phyloP scores from a whole-genome alignment of 2,113 vertebrate genomes.

The Ascaphus truei region DNA sequence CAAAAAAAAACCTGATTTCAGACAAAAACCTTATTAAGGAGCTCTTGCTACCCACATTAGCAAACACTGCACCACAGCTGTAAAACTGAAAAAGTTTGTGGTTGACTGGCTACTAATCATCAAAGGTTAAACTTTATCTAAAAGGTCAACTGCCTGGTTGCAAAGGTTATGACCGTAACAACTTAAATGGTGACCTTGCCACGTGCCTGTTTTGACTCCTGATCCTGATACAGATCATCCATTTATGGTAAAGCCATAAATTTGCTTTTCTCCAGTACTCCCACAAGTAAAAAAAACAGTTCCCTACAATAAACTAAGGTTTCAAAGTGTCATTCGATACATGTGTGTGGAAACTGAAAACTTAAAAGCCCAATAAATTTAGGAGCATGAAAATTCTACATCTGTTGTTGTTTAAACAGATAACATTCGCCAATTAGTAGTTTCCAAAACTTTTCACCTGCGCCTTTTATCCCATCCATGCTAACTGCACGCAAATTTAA shows the following conservation, averaged over 20 bases:
- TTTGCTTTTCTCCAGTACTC: conserved; percentile 65
- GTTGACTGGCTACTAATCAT: conserved; percentile 89
- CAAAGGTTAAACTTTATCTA: conserved; percentile 90
- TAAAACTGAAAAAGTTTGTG: conserved; percentile 74
- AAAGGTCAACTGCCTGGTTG: conserved; percentile 89
- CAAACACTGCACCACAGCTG: conserved; percentile 69
- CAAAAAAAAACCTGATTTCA: conserved; percentile 13
- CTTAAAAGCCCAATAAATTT: conserved; percentile 50
- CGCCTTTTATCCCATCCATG: conserved; percentile 25
- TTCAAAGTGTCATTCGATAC: conserved; percentile 63
- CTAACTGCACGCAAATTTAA: too few species aligned
- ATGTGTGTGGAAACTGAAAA: conserved; percentile 45
- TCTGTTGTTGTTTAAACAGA: conserved; percentile 49
- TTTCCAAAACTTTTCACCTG: conserved; percentile 42
- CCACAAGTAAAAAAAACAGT: conserved; percentile 63
- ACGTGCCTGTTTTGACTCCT: conserved; percentile 78
- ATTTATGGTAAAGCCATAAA: conserved; percentile 73
- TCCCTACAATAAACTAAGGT: conserved; percentile 56
- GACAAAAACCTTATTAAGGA: conserved; percentile 43
- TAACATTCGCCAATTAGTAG: conserved; percentile 51
- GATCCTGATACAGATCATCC: conserved; percentile 78
- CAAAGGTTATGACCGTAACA: conserved; percentile 85
- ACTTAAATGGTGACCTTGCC: conserved; percentile 86
- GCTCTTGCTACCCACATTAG: conserved; percentile 64
- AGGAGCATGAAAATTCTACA: conserved; percentile 41